Conservation (phyloP, 2,797 vertebrate species). For the Falco peregrinus region DNA sequence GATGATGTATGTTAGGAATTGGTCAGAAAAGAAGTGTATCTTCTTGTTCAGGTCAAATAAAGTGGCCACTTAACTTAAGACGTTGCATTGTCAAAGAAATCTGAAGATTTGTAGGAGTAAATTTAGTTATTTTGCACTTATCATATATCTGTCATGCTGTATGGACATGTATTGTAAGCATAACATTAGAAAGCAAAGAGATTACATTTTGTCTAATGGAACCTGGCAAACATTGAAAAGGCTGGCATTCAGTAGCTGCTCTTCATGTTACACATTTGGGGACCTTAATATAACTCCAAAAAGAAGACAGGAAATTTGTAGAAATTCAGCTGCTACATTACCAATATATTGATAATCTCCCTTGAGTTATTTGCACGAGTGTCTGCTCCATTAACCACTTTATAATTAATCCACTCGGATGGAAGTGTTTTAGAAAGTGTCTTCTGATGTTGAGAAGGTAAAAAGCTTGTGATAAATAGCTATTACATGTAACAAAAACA, state of each 20-base stretch:
- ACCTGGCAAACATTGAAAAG: neutral
- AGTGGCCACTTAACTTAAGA: neutral
- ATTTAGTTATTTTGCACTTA: neutral
- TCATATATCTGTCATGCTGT: neutral
- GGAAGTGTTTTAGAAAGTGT: neutral
- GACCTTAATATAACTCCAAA: neutral
- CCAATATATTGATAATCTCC: neutral
- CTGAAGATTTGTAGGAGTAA: neutral
- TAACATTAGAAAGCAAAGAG: neutral
- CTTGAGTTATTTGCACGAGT: neutral
- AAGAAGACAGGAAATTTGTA: neutral
- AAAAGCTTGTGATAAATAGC: neutral
- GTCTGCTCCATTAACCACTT: neutral
- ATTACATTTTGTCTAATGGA: neutral
- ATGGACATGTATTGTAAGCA: neutral
- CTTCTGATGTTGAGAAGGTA: neutral
- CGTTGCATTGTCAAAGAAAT: neutral
- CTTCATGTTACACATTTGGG: neutral
- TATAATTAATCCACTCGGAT: neutral
- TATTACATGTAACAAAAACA: neutral
- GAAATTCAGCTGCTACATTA: neutral
- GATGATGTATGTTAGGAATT: neutral
- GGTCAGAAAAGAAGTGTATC: neutral
- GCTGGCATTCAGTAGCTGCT: neutral
- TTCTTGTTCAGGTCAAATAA: neutral